phyloP scores from a whole-genome alignment of 2,797 vertebrate genomes.

The Malurus leucopterus region DNA sequence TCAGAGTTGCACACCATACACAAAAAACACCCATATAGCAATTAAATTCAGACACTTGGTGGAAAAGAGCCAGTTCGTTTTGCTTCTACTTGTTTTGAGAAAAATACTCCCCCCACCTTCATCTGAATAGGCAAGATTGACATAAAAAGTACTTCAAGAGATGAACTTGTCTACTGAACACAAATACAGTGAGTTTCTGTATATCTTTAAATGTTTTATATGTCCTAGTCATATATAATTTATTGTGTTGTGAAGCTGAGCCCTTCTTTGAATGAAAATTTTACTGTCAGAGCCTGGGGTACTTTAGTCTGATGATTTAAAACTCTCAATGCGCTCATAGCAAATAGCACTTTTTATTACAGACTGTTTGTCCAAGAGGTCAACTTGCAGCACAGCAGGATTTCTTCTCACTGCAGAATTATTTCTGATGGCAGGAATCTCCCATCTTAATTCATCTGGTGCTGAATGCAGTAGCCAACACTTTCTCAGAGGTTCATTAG shows the following conservation, averaged over 20 bases:
- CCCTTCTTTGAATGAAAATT: constrained; percentile 80
- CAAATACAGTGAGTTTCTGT: constrained; percentile 71
- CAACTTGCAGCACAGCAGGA: constrained; percentile 66
- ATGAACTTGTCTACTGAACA: constrained; percentile 66
- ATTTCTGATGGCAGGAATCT: constrained; percentile 64
- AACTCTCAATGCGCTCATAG: constrained; percentile 68
- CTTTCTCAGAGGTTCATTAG: neutral
- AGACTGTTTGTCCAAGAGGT: constrained; percentile 79
- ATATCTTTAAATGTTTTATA: constrained; percentile 83
- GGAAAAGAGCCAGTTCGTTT: constrained; percentile 13
- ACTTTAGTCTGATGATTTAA: constrained; percentile 80
- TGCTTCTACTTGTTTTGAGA: constrained; percentile 23
- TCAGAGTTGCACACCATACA: neutral
- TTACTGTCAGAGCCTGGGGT: constrained; percentile 75
- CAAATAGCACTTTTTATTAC: constrained; percentile 77
- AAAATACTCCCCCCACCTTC: constrained; percentile 1
- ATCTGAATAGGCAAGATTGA: constrained; percentile 62
- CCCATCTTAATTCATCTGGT: constrained; percentile 32
- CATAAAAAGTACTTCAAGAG: constrained; percentile 70
- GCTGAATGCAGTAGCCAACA: constrained; percentile 30
- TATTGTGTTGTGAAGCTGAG: constrained; percentile 80
- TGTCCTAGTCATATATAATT: constrained; percentile 79
- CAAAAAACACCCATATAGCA: neutral
- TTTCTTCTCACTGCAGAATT: constrained; percentile 61
- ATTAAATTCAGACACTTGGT: constrained; percentile 25